phyloP scores from a whole-genome alignment of 2,797 vertebrate genomes.

The Ceryle rudis region DNA sequence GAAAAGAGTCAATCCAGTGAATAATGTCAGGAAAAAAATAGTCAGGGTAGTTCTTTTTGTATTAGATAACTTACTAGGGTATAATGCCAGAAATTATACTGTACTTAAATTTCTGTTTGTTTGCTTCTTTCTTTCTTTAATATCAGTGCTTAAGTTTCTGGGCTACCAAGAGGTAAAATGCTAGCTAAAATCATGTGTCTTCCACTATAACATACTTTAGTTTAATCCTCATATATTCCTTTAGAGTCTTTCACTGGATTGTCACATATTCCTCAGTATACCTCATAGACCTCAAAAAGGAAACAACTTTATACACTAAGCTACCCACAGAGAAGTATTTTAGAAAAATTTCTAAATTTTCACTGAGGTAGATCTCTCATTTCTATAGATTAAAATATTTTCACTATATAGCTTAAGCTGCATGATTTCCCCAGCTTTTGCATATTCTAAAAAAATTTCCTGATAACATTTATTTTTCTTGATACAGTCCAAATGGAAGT shows the following conservation, averaged over 20 bases:
- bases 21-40: not conserved
- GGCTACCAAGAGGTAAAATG: not conserved
- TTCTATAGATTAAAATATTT: not conserved
- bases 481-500: not conserved
- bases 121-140: not conserved
- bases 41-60: not conserved
- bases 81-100: not conserved
- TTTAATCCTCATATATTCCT: not conserved
- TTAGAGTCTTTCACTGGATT: not conserved
- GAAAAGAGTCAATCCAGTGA: not conserved
- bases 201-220: not conserved
- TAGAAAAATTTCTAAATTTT: not conserved
- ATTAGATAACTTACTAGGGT: not conserved
- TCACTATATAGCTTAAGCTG: not conserved
- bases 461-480: not conserved
- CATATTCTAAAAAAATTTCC: not conserved
- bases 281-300: not conserved
- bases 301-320: not conserved
- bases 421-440: not conserved
- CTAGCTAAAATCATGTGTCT: not conserved
- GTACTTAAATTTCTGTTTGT: not conserved
- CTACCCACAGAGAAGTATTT: not conserved
- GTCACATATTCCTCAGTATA: not conserved
- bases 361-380: not conserved
- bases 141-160: not conserved